A percentile compares a stretch with the other conserved stretches of the same genome.
These are phyloP conservation scores for Pristionchus maxplancki DNA, from an alignment of 2,888 invertebrate species.

Conservation along the genomic window DNA sequence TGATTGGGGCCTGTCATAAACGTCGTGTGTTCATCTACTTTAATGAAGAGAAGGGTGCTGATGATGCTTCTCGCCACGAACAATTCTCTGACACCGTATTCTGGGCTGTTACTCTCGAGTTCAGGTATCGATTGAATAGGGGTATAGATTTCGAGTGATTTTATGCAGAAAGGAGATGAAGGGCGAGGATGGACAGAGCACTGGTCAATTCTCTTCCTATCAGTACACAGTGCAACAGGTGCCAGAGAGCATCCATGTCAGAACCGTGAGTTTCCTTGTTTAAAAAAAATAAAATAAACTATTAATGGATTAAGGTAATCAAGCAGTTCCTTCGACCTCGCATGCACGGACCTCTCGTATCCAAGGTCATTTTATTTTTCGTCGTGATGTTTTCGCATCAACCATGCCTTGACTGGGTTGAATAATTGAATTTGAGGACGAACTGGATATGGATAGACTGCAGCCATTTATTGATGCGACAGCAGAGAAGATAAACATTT, in stretches of 20 bases:
- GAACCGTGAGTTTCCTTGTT: conserved; percentile 59
- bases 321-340: conserved; percentile 68
- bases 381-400: no score
- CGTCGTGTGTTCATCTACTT: conserved; percentile 52
- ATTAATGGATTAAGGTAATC: conserved; percentile 58
- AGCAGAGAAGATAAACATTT: conserved; percentile 65
- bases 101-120: conserved; percentile 71
- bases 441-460: conserved; percentile 68
- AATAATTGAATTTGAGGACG: conserved; percentile 41
- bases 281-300: neutral
- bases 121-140: conserved; percentile 48
- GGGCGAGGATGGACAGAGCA: conserved; percentile 29
- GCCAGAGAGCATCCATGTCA: conserved; percentile 72
- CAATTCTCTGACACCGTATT: conserved; percentile 75
- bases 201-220: conserved; percentile 51
- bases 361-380: conserved; percentile 55
- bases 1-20: conserved; percentile 52
- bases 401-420: neutral
- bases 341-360: conserved; percentile 69
- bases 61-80: conserved; percentile 68
- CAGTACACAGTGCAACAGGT: conserved; percentile 68
- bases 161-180: conserved; percentile 4
- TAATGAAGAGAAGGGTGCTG: conserved; percentile 44
- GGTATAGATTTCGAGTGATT: neutral
- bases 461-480: conserved; percentile 66